Conservation (phyloP, 1,140 invertebrate genomes). For the Rhopalosiphum padi region DNA sequence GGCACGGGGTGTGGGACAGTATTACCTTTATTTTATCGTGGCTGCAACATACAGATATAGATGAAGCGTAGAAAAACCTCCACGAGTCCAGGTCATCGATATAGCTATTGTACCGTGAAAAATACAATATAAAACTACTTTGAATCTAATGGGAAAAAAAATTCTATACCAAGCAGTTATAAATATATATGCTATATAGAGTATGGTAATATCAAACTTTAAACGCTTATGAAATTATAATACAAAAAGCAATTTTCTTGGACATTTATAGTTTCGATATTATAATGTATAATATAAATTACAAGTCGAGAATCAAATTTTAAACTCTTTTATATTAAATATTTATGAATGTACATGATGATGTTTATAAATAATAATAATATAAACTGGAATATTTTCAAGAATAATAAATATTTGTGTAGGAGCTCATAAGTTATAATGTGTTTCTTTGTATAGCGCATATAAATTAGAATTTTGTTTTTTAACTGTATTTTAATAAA, state of each 20-base stretch:
- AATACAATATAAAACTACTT: not conserved
- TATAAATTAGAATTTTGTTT: not conserved
- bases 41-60: not conserved
- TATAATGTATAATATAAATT: conserved; percentile 20
- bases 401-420: not conserved
- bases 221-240: not conserved
- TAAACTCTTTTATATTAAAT: not conserved
- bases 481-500: not conserved
- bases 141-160: not conserved
- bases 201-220: not conserved
- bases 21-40: not conserved
- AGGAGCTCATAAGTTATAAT: not conserved
- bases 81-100: not conserved
- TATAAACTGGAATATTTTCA: not conserved
- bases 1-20: not conserved
- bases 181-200: not conserved
- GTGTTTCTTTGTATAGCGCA: not conserved
- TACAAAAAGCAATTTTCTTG: conserved; percentile 8
- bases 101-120: conserved; percentile 5
- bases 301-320: not conserved
- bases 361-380: not conserved
- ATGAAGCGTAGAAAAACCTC: not conserved
- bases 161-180: not conserved
- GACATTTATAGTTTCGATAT: not conserved
- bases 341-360: not conserved